These are phyloP conservation scores for Hypena proboscidalis DNA, from an alignment of 2,888 invertebrate genomes.

Conservation along the genomic window DNA sequence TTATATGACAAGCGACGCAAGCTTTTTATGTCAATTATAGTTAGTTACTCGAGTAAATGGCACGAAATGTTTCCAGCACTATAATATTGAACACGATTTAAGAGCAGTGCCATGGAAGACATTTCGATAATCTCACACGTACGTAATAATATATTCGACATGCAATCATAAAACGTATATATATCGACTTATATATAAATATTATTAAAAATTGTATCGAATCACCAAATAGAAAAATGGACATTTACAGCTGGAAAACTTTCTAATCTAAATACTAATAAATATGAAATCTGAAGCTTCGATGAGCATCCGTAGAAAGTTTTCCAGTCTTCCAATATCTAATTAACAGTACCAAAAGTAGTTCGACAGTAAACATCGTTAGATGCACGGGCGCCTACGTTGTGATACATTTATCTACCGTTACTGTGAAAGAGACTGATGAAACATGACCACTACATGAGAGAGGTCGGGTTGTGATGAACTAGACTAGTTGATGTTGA, in stretches of 20 bases:
- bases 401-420: slow-evolving; percentile 85
- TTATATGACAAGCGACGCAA: slow-evolving; percentile 73
- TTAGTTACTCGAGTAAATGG: slow-evolving; percentile 38
- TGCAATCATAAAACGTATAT: slow-evolving; percentile 48
- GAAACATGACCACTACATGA: slow-evolving; percentile 78
- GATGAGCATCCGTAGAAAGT: slow-evolving; percentile 71
- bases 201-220: slow-evolving; percentile 61
- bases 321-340: slow-evolving; percentile 65
- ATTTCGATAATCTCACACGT: slow-evolving; percentile 66
- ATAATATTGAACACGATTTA: slow-evolving; percentile 57
- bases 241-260: slow-evolving; percentile 76
- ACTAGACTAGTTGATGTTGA: slow-evolving; percentile 60
- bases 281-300: slow-evolving; percentile 59
- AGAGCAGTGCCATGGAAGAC: slow-evolving; percentile 77
- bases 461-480: slow-evolving; percentile 74
- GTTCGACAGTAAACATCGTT: slow-evolving; percentile 60
- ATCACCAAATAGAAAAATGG: slow-evolving; percentile 55
- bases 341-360: slow-evolving; percentile 57
- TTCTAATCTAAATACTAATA: slow-evolving; percentile 69
- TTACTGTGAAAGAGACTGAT: slow-evolving; percentile 75
- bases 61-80: slow-evolving; percentile 75
- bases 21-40: slow-evolving; percentile 61
- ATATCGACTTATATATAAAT: slow-evolving; percentile 54
- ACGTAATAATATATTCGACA: slow-evolving; percentile 47
- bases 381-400: slow-evolving; percentile 82